These are phyloP conservation scores for Pseudococcus jackbeardsleyi DNA, from an alignment of 2,888 invertebrate genomes.

Conservation along the genomic window DNA sequence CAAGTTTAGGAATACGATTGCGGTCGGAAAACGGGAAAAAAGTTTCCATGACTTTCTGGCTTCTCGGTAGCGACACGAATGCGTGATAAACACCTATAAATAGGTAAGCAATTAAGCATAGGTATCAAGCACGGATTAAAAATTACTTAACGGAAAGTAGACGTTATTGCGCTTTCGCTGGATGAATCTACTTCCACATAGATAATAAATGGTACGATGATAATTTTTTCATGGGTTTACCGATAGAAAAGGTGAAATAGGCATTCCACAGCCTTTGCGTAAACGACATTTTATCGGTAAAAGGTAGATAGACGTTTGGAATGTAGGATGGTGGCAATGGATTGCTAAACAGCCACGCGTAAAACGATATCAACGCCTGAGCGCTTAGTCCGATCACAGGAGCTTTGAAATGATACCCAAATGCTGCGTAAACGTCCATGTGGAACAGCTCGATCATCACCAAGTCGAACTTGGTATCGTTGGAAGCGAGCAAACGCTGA, in stretches of 20 bases:
- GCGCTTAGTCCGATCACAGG: constrained; percentile 76
- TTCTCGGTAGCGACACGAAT: constrained; percentile 35
- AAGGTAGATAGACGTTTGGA: constrained; percentile 39
- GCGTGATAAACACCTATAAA: background rate
- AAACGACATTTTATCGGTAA: constrained; percentile 71
- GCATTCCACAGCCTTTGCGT: constrained; percentile 72
- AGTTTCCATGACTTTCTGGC: constrained; percentile 29
- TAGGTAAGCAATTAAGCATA: background rate
- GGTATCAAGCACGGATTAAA: background rate
- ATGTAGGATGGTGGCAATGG: constrained; percentile 64
- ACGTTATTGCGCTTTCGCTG: no score
- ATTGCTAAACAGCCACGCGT: constrained; percentile 43
- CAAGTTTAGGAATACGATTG: constrained; percentile 57
- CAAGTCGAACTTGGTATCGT: constrained; percentile 74
- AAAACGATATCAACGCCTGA: constrained; percentile 76
- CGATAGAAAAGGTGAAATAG: constrained; percentile 67
- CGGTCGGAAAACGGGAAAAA: constrained; percentile 54
- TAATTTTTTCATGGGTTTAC: background rate
- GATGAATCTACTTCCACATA: no score
- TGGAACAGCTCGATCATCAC: constrained; percentile 80
- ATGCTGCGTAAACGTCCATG: constrained; percentile 78
- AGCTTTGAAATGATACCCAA: constrained; percentile 76
- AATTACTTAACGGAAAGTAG: no score
- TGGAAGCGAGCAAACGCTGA: background rate
- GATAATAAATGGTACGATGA: no score